Evolutionary conservation across 1,140 invertebrate species (phyloP).

Genomic region (Drosophila persimilis): DNA sequence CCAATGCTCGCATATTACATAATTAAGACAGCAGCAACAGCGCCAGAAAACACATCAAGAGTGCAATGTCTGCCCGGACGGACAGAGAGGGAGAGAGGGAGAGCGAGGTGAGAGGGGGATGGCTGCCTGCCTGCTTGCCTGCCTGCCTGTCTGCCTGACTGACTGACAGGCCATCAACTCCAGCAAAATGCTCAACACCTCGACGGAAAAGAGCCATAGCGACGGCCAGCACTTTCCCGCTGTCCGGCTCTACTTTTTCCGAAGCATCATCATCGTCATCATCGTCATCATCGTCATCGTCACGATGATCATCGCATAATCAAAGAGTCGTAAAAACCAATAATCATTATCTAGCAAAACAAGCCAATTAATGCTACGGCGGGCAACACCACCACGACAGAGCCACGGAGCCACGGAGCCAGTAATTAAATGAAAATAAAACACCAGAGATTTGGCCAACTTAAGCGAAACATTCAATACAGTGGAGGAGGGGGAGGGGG

Average conservation of each 20-base stretch:
- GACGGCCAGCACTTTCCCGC: conserved; percentile 53
- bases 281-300: conserved; percentile 71
- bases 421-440: conserved; percentile 81
- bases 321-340: conserved; percentile 81
- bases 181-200: conserved; percentile 76
- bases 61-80: conserved; percentile 38
- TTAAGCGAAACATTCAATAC: conserved; percentile 22
- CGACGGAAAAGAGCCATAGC: conserved; percentile 34
- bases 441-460: conserved; percentile 72
- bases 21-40: conserved; percentile 72
- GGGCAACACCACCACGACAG: conserved; percentile 4
- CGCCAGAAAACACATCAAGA: conserved; percentile 39
- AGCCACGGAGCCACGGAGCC: conserved; percentile 21
- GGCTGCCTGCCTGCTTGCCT: conserved; percentile 40
- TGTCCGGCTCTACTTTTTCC: conserved; percentile 57
- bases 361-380: conserved; percentile 75
- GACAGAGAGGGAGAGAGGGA: conserved; percentile 5
- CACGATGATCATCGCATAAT: conserved; percentile 64
- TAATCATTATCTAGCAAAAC: conserved; percentile 81
- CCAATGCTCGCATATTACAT: conserved; percentile 76
- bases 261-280: conserved; percentile 77
- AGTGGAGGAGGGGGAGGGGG: not conserved
- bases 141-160: conserved; percentile 55
- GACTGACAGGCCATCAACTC: conserved; percentile 71
- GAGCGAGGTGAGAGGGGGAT: not conserved